Percentiles rank a stretch among this genome's conserved stretches.
phyloP scores from a whole-genome alignment of 2,797 vertebrate genomes.

The Phoeniculus purpureus region DNA sequence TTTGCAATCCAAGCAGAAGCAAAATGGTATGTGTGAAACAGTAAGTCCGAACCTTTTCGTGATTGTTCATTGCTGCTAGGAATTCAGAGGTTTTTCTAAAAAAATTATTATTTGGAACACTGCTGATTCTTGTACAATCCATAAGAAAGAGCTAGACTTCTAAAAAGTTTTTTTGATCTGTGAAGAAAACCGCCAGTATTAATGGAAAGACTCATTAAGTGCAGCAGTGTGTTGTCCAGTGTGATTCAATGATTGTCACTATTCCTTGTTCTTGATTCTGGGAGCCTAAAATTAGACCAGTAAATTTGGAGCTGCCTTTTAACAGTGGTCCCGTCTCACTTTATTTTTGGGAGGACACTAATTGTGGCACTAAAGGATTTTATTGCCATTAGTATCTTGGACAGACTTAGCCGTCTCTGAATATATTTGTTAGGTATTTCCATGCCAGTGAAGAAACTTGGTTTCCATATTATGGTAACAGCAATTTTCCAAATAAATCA shows the following conservation, averaged over 20 bases:
- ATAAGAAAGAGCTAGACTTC: neutral
- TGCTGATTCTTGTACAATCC: neutral
- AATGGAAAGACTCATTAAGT: neutral
- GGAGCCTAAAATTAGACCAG: neutral
- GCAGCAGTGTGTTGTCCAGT: neutral
- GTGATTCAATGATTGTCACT: neutral
- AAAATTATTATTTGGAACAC: neutral
- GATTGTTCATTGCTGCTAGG: neutral
- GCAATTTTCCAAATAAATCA: neutral
- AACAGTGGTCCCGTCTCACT: neutral
- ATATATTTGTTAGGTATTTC: neutral
- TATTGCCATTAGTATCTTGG: neutral
- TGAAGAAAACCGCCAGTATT: neutral
- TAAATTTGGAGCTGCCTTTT: neutral
- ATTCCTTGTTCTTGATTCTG: neutral
- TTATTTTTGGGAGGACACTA: neutral
- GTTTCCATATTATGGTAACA: neutral
- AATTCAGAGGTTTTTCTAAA: neutral
- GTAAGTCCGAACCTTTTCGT: neutral
- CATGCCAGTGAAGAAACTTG: neutral
- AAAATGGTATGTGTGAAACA: slow-evolving; percentile 31
- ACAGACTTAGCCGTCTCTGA: neutral
- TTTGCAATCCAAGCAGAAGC: slow-evolving; percentile 51
- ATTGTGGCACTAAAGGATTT: neutral
- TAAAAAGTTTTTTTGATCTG: neutral